Percentiles rank a stretch among this genome's conserved stretches.
phyloP scores from a whole-genome alignment of 2,113 vertebrate species.

The Lota lota region DNA sequence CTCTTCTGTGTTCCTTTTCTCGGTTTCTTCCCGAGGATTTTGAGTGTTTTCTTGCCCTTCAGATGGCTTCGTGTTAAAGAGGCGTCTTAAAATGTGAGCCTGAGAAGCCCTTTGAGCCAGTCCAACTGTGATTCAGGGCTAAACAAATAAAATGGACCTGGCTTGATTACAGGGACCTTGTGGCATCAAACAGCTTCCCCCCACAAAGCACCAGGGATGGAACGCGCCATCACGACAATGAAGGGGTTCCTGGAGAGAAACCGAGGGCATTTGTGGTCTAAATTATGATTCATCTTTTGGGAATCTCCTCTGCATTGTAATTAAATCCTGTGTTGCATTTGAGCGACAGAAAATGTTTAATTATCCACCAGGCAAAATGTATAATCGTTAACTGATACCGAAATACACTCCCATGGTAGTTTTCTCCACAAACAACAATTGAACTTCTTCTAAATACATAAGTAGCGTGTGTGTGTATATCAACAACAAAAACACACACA shows the following conservation, averaged over 20 bases:
- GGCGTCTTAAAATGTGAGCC: too few species aligned
- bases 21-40: too few species aligned
- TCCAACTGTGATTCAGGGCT: too few species aligned
- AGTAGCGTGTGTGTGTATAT: not conserved
- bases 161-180: constrained; percentile 13
- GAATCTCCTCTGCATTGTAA: constrained; percentile 44
- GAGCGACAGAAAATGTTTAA: constrained; percentile 18
- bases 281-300: constrained; percentile 45
- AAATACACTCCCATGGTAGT: constrained; percentile 17
- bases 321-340: constrained; percentile 46
- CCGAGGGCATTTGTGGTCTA: not conserved
- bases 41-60: too few species aligned
- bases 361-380: constrained; percentile 37
- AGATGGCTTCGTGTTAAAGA: too few species aligned
- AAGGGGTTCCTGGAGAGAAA: too few species aligned
- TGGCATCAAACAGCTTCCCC: constrained; percentile 12
- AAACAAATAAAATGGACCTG: not conserved
- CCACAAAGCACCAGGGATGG: constrained; percentile 5
- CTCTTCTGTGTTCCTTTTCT: too few species aligned
- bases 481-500: not conserved
- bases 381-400: constrained; percentile 34
- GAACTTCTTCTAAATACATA: constrained; percentile 16
- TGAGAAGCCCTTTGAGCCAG: too few species aligned
- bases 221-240: too few species aligned
- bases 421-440: constrained; percentile 21